Base-by-base conservation (phyloP, 2,797 vertebrate species). In the Lithobates sylvaticus region DNA sequence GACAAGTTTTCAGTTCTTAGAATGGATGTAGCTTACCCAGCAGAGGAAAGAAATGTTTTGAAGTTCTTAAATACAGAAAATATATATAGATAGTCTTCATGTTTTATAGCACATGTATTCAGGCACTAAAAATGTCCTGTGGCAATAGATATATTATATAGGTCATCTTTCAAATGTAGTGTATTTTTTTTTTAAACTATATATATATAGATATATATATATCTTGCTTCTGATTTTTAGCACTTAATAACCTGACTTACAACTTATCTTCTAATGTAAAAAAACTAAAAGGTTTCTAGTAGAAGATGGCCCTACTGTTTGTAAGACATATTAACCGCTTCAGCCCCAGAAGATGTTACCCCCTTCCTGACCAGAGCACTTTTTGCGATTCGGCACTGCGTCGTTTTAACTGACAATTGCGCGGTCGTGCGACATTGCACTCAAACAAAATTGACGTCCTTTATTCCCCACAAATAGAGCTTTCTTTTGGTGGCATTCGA, bases 191-290 rank as follows among this genome's bases (percentile, higher is more conserved):
- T n/a, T n/a, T n/a, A n/a, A n/a, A n/a, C n/a, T n/a, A n/a, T 76
- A 76, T 34, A 61, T 34, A n/a, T 76, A 76, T 34, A 61, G n/a
- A n/a, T 76, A 76, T 34, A 36, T 34, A n/a, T 76, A 76, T 34
- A 61, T 34, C 50, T 61, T 61, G 74, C 21, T 34, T 21, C 50
- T 76, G 18, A 16, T n/a, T 76, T 76, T 23, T 76, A 26, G 27
- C 74, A 76, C 18, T 34, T 58, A 16, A 15, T 44, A 39, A 27
- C 16, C 18, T 54, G 16, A 13, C 50, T 13, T 47, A 47, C 44
- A 47, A 15, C 44, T 54, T 54, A 4, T 5, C 15, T 54, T 16
- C 16, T 54, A 54, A 18, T 54, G 16, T 54, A 39, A 39, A 39
- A 50, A 54, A 54, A 54, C 50, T 54, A 54, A 54, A 54, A 13